A percentile compares a stretch with the other conserved stretches of the same genome.
Conservation (phyloP, 2,113 vertebrate species). For the Pluvialis apricaria region DNA sequence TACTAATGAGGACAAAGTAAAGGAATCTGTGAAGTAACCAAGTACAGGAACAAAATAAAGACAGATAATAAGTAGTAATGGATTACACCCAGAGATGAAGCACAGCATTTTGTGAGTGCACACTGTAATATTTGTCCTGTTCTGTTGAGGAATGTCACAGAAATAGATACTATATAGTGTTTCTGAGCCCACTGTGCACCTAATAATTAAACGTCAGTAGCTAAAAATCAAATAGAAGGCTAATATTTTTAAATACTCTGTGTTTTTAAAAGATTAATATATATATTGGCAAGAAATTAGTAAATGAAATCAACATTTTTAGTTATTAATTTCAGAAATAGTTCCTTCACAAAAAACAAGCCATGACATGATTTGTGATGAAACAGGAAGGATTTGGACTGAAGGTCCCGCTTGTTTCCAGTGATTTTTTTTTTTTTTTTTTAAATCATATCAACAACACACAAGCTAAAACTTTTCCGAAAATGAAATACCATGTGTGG, state of each 20-base stretch:
- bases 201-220: background rate
- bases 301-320: background rate
- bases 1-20: conserved; percentile 43
- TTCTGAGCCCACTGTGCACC: background rate
- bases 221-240: background rate
- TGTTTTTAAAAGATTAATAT: background rate
- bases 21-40: conserved; percentile 36
- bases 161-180: background rate
- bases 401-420: background rate
- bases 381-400: background rate
- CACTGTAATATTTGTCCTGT: background rate
- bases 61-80: background rate
- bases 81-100: background rate
- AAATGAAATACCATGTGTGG: background rate
- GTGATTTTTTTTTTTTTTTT: background rate
- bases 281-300: background rate
- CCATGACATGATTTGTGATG: background rate
- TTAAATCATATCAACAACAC: background rate
- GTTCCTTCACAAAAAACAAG: background rate
- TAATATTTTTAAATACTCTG: background rate
- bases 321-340: background rate
- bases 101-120: background rate
- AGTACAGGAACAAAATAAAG: conserved; percentile 16
- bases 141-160: background rate
- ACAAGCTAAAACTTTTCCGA: background rate